phyloP scores from a whole-genome alignment of 2,888 invertebrate genomes.

The Seladonia tumulorum region DNA sequence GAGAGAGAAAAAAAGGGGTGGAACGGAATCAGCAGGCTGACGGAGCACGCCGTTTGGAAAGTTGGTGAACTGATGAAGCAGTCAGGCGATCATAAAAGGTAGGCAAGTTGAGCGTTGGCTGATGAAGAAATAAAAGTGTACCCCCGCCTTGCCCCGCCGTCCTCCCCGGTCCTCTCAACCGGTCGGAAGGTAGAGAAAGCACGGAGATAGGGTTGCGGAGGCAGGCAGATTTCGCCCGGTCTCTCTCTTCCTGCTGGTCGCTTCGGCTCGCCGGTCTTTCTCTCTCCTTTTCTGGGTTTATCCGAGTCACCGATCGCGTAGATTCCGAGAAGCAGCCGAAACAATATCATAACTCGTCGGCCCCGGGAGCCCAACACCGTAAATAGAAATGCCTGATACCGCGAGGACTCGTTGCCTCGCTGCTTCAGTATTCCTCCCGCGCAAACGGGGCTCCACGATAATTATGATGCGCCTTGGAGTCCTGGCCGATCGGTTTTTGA shows the following conservation, averaged over 20 bases:
- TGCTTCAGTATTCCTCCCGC: slow-evolving; percentile 70
- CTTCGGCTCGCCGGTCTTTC: slow-evolving; percentile 21
- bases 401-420: slow-evolving; percentile 55
- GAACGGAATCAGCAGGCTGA: slow-evolving; percentile 41
- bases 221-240: slow-evolving; percentile 53
- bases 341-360: slow-evolving; percentile 84
- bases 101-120: slow-evolving; percentile 70
- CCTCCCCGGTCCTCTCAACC: slow-evolving; percentile 46
- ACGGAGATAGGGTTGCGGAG: slow-evolving; percentile 60
- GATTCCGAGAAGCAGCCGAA: slow-evolving; percentile 83
- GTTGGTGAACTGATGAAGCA: slow-evolving; percentile 78
- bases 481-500: slow-evolving; percentile 78
- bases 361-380: slow-evolving; percentile 79
- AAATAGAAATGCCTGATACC: slow-evolving; percentile 81
- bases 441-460: slow-evolving; percentile 72
- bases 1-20: slow-evolving; percentile 1
- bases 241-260: slow-evolving; percentile 32
- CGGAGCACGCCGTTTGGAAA: slow-evolving; percentile 56
- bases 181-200: slow-evolving; percentile 61
- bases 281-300: slow-evolving; percentile 77
- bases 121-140: slow-evolving; percentile 82
- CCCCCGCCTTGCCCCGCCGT: slow-evolving; percentile 34
- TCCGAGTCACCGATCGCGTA: slow-evolving; percentile 83
- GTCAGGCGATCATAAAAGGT: slow-evolving; percentile 78
- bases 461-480: slow-evolving; percentile 80